These are phyloP conservation scores for Trochalopteron elliotii DNA, from an alignment of 2,113 vertebrate species.

Conservation along the genomic window DNA sequence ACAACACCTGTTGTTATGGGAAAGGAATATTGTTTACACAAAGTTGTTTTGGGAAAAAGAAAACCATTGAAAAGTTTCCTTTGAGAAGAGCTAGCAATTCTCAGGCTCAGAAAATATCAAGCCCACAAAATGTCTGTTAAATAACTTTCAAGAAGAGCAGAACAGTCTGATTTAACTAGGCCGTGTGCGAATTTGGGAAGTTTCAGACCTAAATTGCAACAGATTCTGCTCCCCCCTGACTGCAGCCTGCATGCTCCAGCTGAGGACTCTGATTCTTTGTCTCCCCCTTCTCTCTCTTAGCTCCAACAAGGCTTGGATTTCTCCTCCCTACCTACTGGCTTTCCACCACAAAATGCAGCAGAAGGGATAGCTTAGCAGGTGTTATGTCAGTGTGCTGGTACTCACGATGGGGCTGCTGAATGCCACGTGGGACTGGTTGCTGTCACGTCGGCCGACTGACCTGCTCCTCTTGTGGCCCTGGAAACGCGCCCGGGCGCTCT, in stretches of 20 bases:
- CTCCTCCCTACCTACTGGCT: neutral
- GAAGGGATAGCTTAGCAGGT: neutral
- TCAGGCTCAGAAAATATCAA: no score
- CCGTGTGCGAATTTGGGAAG: neutral
- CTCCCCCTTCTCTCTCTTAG: neutral
- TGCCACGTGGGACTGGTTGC: constrained; percentile 66
- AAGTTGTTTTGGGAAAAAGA: no score
- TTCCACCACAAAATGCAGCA: neutral
- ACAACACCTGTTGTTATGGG: no score
- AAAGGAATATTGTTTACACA: no score
- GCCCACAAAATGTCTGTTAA: neutral
- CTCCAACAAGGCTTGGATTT: neutral
- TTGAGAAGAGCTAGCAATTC: no score
- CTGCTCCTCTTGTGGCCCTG: constrained; percentile 62
- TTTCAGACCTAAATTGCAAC: neutral
- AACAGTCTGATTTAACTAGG: neutral
- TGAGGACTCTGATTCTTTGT: accelerated
- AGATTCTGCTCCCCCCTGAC: no score
- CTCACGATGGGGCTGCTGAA: constrained; percentile 83
- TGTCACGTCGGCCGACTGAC: constrained; percentile 42
- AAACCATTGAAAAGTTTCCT: no score
- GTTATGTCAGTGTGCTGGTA: neutral
- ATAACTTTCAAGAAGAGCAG: neutral
- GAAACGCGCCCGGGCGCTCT: constrained; percentile 67
- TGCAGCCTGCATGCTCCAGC: neutral